Base-by-base conservation (phyloP, 2,113 vertebrate genomes). In the Sander lucioperca region DNA sequence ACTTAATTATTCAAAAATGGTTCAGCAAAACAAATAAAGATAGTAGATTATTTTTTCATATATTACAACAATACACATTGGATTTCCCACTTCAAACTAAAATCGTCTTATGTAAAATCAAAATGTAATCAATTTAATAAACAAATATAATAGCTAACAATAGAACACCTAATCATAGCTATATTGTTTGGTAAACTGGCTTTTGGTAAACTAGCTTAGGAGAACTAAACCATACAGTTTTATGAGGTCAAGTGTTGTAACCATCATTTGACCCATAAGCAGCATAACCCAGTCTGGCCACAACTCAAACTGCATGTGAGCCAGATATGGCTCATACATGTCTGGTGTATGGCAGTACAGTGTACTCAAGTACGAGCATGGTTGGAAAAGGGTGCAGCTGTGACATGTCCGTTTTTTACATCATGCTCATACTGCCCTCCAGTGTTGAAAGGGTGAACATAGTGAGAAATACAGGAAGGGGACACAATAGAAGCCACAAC, bases 351-450 rank as follows among this genome's bases (percentile, higher is more conserved):
- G 19, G 19, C 33, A 23, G 21, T 4, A 25, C 15, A 53, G 21
- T 16, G 21, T 23, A 18, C 4, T 83, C n/a, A n/a, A 58, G n/a
- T 7, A 13, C 4, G 25, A 61, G 25, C 51, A 1, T 25, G 8
- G 16, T 23, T 59, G 25, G 39, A 39, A 5, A 45, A 79, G 19
- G 53, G 9, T 36, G 39, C 51, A 48, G 16, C 19, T 39, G 59
- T 39, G 59, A 11, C 9, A 8, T 15, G 47, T n/a, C 7, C 3
- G 12, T 25, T 15, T 1, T 82, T 65, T 78, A 19, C 50, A 2
- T 30, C 57, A 57, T 36, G 71, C 79, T 83, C 66, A 90, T 71
- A 93, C 93, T 95, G 94, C 90, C 93, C 89, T 79, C 93, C 77
- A 89, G 94, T 92, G 93, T 14, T 56, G 0, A 69, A 67, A 36